A percentile compares a stretch with the other conserved stretches of the same genome.
These are phyloP conservation scores for Atlantisia rogersi DNA, from an alignment of 2,113 vertebrate genomes.

Conservation along the genomic window DNA sequence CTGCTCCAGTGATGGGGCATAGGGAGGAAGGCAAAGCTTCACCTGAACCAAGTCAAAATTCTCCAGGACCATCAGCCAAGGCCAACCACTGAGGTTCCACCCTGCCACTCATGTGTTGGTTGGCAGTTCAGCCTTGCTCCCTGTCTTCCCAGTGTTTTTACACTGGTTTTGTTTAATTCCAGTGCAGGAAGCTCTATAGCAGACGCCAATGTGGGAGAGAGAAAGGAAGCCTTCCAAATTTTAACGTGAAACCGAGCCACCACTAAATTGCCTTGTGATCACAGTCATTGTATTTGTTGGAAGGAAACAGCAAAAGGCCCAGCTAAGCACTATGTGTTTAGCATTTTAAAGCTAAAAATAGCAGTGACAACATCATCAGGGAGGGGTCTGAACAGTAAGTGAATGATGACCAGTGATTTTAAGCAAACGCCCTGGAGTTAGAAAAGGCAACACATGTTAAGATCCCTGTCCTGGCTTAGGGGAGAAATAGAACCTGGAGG, in stretches of 20 bases:
- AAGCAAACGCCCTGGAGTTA: background rate
- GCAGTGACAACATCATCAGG: background rate
- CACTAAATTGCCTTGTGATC: conserved; percentile 24
- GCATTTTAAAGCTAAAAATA: conserved; percentile 54
- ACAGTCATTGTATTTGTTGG: conserved; percentile 5
- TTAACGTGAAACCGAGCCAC: background rate
- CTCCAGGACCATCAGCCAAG: background rate
- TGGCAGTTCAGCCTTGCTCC: background rate
- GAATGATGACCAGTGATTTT: conserved; percentile 15
- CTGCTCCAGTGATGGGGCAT: rapidly evolving
- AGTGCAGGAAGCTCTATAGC: background rate
- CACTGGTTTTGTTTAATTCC: background rate
- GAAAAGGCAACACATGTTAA: background rate
- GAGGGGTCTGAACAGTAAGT: conserved; percentile 2
- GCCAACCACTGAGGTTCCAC: background rate
- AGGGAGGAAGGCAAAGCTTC: background rate
- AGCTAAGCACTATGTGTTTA: conserved; percentile 35
- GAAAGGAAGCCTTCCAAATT: conserved; percentile 28
- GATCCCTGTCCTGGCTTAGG: background rate
- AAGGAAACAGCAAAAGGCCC: conserved; percentile 3
- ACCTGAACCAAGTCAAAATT: background rate
- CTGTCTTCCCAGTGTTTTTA: background rate
- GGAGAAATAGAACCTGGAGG: background rate
- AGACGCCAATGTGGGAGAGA: background rate
- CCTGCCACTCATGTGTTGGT: background rate